Base-by-base conservation (phyloP, 2,113 vertebrate genomes). In the Silurus asotus region DNA sequence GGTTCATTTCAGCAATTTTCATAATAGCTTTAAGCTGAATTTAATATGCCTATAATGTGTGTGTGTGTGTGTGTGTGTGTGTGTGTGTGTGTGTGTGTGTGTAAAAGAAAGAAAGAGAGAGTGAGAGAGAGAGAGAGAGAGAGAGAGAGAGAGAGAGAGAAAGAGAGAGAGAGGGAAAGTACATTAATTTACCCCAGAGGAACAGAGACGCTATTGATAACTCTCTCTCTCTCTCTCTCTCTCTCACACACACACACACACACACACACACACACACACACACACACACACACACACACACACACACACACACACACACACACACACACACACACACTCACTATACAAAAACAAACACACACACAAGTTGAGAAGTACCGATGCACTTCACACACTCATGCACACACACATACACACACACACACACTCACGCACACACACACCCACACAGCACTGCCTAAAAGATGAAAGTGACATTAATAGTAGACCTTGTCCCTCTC, bases 161-260 rank as follows among this genome's bases (percentile, higher is more conserved):
- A 8, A 72, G 37, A 72, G 69, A 72, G 64, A 25, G 37, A 72
- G 69, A 49, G 70, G 23, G 45, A 74, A 45, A 11, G 45, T 13
- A 6, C 5, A 55, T 88, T 80, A 87, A 72, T 87, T 87, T 89
- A 89, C 86, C 64, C 81, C 53, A 78, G 62, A 87, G 79, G 64
- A 87, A 89, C 88, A 89, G 86, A 81, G 86, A 78, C 67, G 74
- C 88, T 87, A 87, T 89, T 89, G 88, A 89, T 78, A 56, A 87
- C 83, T 75, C 45, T 4, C 7, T 9, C 69, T 15, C 83, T 75
- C 45, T 4, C 7, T 9, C 69, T 15, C 37, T 37, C 56, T 37
- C 28, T 37, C 28, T 37, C 28, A 37, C 37, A 2, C 37, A 37
- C 37, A 37, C 37, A 37, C 37, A 37, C 37, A 37, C 37, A 37